These are phyloP conservation scores for Cheirogaleus major DNA, from an alignment of 2,797 vertebrate genomes.

Conservation along the genomic window DNA sequence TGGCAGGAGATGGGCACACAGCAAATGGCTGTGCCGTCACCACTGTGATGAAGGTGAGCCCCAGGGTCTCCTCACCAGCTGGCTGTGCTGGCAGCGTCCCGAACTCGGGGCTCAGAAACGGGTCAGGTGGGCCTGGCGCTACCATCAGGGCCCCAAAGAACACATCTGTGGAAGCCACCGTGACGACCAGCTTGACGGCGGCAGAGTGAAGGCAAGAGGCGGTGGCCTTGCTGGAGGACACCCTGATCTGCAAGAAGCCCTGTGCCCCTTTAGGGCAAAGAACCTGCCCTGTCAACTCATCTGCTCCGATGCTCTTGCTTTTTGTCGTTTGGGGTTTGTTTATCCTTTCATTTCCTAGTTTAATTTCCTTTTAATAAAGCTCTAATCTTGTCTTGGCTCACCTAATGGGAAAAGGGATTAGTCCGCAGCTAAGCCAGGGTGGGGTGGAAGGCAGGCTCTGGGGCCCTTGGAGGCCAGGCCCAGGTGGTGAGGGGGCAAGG, in stretches of 20 bases:
- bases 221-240: rapidly evolving
- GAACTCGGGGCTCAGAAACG: rapidly evolving
- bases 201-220: neutral
- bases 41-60: rapidly evolving
- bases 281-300: neutral
- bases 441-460: neutral
- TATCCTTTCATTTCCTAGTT: conserved; percentile 70
- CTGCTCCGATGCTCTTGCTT: neutral
- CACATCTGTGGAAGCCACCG: neutral
- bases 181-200: rapidly evolving
- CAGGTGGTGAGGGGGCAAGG: neutral
- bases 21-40: neutral
- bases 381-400: conserved; percentile 70
- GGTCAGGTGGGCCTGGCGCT: neutral
- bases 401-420: conserved; percentile 54
- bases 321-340: conserved; percentile 41
- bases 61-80: neutral
- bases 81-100: neutral
- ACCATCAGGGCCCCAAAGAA: neutral
- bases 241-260: neutral
- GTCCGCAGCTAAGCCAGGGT: neutral
- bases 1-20: neutral
- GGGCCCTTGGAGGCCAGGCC: neutral
- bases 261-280: neutral
- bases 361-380: conserved; percentile 77